Percentiles rank a stretch among this genome's conserved stretches.
Evolutionary conservation across 2,888 invertebrate species (phyloP).

Genomic region (Dysmachus trigonus): DNA sequence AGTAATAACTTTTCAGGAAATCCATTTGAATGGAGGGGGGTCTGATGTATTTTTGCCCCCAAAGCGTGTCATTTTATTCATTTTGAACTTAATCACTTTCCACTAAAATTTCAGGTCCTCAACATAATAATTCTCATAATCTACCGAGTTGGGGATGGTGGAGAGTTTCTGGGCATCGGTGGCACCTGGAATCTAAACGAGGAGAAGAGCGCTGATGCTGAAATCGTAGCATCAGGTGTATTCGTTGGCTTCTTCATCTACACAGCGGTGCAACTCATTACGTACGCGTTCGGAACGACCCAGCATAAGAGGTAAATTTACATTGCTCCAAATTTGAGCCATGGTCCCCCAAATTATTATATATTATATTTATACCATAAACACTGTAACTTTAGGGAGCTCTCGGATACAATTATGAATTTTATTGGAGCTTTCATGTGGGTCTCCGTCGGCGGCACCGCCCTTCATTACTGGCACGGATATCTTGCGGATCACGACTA

Average conservation of each 20-base stretch:
- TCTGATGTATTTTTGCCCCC: not conserved
- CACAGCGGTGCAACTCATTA: slow-evolving; percentile 78
- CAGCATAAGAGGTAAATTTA: slow-evolving; percentile 75
- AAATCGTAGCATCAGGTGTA: slow-evolving; percentile 87
- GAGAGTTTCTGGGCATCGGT: slow-evolving; percentile 85
- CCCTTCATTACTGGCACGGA: slow-evolving; percentile 89
- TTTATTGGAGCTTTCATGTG: slow-evolving; percentile 85
- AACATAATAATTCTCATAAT: slow-evolving; percentile 82
- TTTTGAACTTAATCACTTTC: not conserved
- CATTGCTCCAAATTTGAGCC: not conserved
- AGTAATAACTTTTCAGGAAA: not conserved
- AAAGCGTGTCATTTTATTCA: not conserved
- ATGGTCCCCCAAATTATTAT: not conserved
- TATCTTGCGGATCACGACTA: slow-evolving; percentile 84
- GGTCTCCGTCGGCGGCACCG: slow-evolving; percentile 85
- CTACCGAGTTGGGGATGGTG: slow-evolving; percentile 84
- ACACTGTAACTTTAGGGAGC: slow-evolving; percentile 67
- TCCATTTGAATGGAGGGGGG: not conserved
- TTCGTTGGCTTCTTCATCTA: slow-evolving; percentile 88
- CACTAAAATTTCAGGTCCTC: slow-evolving; percentile 69
- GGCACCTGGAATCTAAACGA: slow-evolving; percentile 92
- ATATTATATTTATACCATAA: not conserved
- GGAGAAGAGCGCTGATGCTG: slow-evolving; percentile 86
- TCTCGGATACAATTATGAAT: slow-evolving; percentile 87
- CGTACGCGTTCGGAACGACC: slow-evolving; percentile 78